Evolutionary conservation across 2,797 vertebrate species (phyloP).

Genomic region (Etheostoma perlongum): DNA sequence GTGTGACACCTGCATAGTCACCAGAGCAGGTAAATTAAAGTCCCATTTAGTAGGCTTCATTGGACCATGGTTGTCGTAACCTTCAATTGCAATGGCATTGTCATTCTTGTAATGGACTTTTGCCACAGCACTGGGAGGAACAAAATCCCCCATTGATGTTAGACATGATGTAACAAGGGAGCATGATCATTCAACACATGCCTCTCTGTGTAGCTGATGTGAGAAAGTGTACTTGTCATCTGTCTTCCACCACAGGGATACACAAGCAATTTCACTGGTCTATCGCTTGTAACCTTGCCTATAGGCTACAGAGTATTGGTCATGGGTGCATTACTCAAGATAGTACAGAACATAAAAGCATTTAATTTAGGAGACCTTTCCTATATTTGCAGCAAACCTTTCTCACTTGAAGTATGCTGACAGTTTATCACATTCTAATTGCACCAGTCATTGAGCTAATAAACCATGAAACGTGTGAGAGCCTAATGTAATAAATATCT

Average conservation of each 20-base stretch:
- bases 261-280: slow-evolving; percentile 31
- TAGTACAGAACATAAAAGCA: slow-evolving; percentile 4
- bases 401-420: neutral
- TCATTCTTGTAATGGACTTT: slow-evolving; percentile 56
- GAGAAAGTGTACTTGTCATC: slow-evolving; percentile 36
- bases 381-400: neutral
- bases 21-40: slow-evolving; percentile 57
- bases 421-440: neutral
- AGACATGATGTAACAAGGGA: slow-evolving; percentile 36
- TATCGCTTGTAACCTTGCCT: slow-evolving; percentile 21
- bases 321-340: slow-evolving; percentile 8
- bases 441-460: neutral
- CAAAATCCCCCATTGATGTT: slow-evolving; percentile 50
- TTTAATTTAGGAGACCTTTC: slow-evolving; percentile 13
- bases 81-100: slow-evolving; percentile 58
- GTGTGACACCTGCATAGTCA: slow-evolving; percentile 31
- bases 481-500: slow-evolving; percentile 1
- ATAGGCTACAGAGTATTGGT: slow-evolving; percentile 37
- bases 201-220: slow-evolving; percentile 16
- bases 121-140: slow-evolving; percentile 23
- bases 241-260: slow-evolving; percentile 42
- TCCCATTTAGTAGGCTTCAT: slow-evolving; percentile 37
- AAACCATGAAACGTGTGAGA: neutral
- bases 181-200: slow-evolving; percentile 28
- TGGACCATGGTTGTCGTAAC: slow-evolving; percentile 48